These are phyloP conservation scores for Plectrocnemia conspersa DNA, from an alignment of 1,140 invertebrate genomes.

Conservation along the genomic window DNA sequence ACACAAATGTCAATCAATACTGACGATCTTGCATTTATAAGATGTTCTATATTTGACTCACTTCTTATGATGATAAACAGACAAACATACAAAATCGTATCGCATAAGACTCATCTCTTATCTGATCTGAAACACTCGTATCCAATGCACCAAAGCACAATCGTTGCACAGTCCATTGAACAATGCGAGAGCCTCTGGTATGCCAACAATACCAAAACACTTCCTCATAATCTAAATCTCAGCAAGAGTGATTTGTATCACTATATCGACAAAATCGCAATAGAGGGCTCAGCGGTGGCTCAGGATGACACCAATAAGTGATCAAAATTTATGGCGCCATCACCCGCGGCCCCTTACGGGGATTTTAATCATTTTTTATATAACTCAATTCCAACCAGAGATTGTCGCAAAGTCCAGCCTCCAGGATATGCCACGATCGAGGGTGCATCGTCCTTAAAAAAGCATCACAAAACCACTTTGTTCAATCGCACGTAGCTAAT, in stretches of 20 bases:
- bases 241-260: no score
- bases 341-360: slow-evolving; percentile 29
- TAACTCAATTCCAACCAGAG: slow-evolving; percentile 1
- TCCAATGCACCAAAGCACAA: slow-evolving; percentile 4
- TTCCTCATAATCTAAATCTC: no score
- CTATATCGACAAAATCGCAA: slow-evolving; percentile 27
- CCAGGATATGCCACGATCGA: slow-evolving; percentile 18
- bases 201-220: no score
- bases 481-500: no score
- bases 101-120: no score
- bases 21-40: no score
- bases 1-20: no score
- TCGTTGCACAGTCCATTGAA: slow-evolving; percentile 18
- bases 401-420: slow-evolving; percentile 34
- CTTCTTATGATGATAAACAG: no score
- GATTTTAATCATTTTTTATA: slow-evolving; percentile 26
- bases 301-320: slow-evolving; percentile 30
- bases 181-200: slow-evolving; percentile 19
- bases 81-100: no score
- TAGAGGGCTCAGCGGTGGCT: slow-evolving; percentile 33
- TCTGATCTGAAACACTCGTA: no score
- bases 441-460: slow-evolving; percentile 16
- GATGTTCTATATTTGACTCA: no score
- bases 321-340: slow-evolving; percentile 26
- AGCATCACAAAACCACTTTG: no score